A percentile compares a stretch with the other conserved stretches of the same genome.
phyloP scores from a whole-genome alignment of 2,797 vertebrate genomes.

The Galago senegalensis region DNA sequence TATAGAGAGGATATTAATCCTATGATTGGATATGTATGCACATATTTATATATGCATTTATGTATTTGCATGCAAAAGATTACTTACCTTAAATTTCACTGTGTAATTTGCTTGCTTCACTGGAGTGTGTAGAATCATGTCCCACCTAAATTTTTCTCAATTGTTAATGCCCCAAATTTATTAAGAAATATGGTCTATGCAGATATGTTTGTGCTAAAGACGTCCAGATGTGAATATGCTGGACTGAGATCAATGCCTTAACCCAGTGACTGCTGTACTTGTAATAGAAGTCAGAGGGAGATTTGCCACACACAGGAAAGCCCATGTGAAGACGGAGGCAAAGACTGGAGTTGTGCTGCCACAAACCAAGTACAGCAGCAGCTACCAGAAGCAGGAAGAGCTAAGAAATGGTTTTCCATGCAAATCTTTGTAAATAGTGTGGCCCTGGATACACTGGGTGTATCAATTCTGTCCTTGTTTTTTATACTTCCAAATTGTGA shows the following conservation, averaged over 20 bases:
- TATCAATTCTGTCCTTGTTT: background rate
- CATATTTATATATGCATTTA: background rate
- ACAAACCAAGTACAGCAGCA: background rate
- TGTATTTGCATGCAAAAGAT: background rate
- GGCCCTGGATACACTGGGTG: background rate
- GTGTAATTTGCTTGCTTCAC: background rate
- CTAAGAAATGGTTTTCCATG: background rate
- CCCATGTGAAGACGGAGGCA: background rate
- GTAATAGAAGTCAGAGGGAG: background rate
- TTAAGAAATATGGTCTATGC: background rate
- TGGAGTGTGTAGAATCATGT: background rate
- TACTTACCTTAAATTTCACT: background rate
- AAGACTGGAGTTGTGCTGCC: background rate
- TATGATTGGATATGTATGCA: background rate
- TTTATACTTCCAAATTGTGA: background rate
- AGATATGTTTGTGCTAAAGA: background rate
- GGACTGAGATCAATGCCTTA: background rate
- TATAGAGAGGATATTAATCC: background rate
- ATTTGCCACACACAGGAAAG: background rate
- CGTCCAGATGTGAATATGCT: background rate
- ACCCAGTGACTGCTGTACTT: background rate
- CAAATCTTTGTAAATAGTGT: background rate
- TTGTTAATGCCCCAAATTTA: background rate
- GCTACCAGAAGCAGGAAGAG: background rate
- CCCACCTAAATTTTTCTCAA: background rate